phyloP scores from a whole-genome alignment of 2,888 invertebrate genomes.

The Thereva unica region DNA sequence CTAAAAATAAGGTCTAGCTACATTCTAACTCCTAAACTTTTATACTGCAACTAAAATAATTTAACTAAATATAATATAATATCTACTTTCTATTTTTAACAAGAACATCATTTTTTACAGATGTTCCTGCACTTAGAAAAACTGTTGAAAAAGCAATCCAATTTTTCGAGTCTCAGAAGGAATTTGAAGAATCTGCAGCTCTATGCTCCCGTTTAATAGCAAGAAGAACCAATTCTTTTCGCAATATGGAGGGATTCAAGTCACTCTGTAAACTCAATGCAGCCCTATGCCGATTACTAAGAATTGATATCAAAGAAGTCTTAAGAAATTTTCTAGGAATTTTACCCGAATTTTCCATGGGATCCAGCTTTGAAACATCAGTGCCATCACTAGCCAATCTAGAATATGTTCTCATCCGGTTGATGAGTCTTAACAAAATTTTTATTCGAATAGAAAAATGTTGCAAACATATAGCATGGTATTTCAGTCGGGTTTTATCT shows the following conservation, averaged over 20 bases:
- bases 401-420: conserved; percentile 50
- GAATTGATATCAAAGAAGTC: conserved; percentile 49
- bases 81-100: not conserved
- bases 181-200: conserved; percentile 50
- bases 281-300: conserved; percentile 51
- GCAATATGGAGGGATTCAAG: conserved; percentile 51
- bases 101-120: conserved; percentile 4
- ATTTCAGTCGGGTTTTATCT: conserved; percentile 50
- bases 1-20: not conserved
- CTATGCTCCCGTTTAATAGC: conserved; percentile 54
- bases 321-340: conserved; percentile 49
- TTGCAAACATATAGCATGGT: conserved; percentile 48
- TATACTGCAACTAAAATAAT: too few species aligned
- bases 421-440: conserved; percentile 49
- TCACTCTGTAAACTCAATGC: conserved; percentile 51
- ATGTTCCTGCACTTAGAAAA: conserved; percentile 3
- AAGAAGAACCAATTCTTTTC: conserved; percentile 54
- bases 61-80: not conserved
- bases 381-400: conserved; percentile 51
- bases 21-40: too few species aligned
- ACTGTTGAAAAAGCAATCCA: not conserved
- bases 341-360: conserved; percentile 48
- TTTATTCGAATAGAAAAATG: conserved; percentile 49
- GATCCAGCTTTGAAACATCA: conserved; percentile 44
- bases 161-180: conserved; percentile 33